Base-by-base conservation (phyloP, 1,140 invertebrate species). In the Listronotus oregonensis region DNA sequence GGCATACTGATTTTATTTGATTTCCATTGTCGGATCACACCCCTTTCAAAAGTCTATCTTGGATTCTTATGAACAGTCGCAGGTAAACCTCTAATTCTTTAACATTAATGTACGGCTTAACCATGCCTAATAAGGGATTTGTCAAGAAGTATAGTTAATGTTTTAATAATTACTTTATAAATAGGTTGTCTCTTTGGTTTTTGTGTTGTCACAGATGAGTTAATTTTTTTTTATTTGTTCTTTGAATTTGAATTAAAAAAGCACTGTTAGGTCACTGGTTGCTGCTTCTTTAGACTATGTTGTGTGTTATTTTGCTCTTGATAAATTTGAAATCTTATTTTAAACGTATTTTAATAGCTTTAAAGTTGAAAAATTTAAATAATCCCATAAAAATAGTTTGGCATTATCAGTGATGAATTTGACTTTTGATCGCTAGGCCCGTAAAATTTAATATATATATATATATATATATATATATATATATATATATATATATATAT, bases 121-220 rank as follows among this genome's bases (percentile, higher is more conserved):
- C 21, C 47, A 47, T 39, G 51, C 4, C 58, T 61, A 56, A 56
- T 56, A 42, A 56, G 42, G 54, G 54, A 56, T 56, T 44, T 56
- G 54, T 56, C 54, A 56, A 44, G 18, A 56, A 1, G 40, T 44
- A 31, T 12, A 42, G 39, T 44, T 56, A 39, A 56, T 56, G 54
- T 55, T 55, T 6, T 56, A 56, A 56, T 56, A 56, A 56, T 56
- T 17, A 56, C 39, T 56, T 56, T 43, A 56, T 56, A 56, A 56
- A 56, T 56, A 56, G 21, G 15, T 56, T 56, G 11, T 55, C 14
- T 55, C 52, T 39, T 55, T 55, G 5, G n/a, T 46, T 55, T 37
- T 55, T 55, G 8, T 55, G 32, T 42, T 55, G 34, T 55, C 52
- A 55, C 7, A 11, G 34, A 3, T 46, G n/a, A 37, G 32, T 14